Evolutionary conservation across 2,113 vertebrate species (phyloP).

Genomic region (Microtus ochrogaster): DNA sequence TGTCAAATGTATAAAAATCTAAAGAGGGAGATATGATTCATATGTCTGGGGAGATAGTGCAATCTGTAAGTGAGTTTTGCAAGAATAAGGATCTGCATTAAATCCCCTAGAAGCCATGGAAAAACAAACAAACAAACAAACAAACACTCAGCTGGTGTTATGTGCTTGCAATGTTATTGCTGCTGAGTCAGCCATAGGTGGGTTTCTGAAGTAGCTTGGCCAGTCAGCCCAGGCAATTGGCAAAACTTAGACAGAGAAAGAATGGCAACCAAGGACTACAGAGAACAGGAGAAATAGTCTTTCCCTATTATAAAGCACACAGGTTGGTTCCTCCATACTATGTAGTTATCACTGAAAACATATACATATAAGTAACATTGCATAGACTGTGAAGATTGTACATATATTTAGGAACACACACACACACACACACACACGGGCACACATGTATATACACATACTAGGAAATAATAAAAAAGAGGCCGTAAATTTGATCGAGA

Average conservation of each 20-base stretch:
- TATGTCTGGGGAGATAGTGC: background rate
- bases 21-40: background rate
- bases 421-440: background rate
- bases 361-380: background rate
- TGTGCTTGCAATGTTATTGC: background rate
- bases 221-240: background rate
- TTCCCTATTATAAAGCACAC: no score
- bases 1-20: constrained; percentile 19
- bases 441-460: background rate
- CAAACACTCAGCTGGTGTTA: background rate
- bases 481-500: background rate
- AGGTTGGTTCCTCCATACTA: no score
- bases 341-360: background rate
- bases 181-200: no score
- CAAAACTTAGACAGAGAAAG: background rate
- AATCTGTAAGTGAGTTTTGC: background rate
- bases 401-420: no score
- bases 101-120: background rate
- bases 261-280: no score
- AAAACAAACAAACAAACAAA: background rate
- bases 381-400: background rate
- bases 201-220: background rate
- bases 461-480: background rate
- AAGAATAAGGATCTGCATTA: background rate
- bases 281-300: background rate